A percentile compares a stretch with the other conserved stretches of the same genome.
Conservation (phyloP, 2,797 vertebrate genomes). For the Brotogeris chrysoptera region DNA sequence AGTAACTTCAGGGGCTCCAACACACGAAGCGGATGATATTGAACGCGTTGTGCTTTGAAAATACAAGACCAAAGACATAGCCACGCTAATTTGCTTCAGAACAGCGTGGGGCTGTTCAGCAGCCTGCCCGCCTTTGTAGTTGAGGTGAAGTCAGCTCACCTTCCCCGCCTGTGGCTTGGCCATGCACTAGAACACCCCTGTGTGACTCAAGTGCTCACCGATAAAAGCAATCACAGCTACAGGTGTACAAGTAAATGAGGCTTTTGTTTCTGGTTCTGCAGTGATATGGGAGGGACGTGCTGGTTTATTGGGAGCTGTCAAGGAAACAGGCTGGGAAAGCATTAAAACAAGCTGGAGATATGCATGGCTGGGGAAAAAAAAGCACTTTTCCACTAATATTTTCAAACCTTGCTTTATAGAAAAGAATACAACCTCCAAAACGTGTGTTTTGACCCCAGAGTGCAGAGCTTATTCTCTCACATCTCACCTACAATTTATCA, state of each 20-base stretch:
- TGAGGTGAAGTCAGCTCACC: not conserved
- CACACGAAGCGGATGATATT: not conserved
- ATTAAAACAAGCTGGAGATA: not conserved
- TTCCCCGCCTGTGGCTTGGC: not conserved
- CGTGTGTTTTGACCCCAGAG: not conserved
- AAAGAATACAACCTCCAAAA: not conserved
- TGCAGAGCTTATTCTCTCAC: not conserved
- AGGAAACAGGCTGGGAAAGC: not conserved
- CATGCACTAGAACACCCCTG: rapidly evolving
- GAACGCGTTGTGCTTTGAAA: rapidly evolving
- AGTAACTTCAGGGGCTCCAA: not conserved
- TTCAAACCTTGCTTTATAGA: not conserved
- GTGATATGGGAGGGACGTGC: rapidly evolving
- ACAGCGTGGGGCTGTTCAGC: not conserved
- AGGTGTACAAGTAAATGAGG: not conserved
- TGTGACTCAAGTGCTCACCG: rapidly evolving
- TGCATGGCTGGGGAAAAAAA: not conserved
- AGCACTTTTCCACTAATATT: not conserved
- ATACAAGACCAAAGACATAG: rapidly evolving
- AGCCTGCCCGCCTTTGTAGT: not conserved
- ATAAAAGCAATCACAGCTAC: not conserved
- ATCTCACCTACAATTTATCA: not conserved
- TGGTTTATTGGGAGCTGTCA: not conserved
- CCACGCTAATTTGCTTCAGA: rapidly evolving
- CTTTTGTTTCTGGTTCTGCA: not conserved